phyloP scores from a whole-genome alignment of 2,797 vertebrate genomes.

The Prionace glauca region DNA sequence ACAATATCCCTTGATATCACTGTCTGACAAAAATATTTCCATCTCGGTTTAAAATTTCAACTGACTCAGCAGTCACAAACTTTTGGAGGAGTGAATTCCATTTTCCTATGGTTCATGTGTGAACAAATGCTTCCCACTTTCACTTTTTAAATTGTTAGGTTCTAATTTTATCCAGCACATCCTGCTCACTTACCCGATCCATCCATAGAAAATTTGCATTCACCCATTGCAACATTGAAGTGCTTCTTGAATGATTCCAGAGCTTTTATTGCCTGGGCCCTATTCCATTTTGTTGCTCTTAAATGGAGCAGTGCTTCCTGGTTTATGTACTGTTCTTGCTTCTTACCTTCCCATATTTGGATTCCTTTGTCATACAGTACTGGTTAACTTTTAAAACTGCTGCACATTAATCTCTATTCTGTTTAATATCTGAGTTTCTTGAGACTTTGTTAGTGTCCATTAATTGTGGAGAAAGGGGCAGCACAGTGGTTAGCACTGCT shows the following conservation, averaged over 20 bases:
- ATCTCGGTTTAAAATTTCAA: background rate
- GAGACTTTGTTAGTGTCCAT: background rate
- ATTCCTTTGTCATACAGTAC: background rate
- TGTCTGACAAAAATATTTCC: background rate
- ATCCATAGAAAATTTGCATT: background rate
- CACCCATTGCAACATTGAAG: background rate
- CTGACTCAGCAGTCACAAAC: background rate
- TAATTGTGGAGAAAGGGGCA: background rate
- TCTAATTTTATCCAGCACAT: background rate
- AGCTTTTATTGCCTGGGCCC: background rate
- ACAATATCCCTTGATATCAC: background rate
- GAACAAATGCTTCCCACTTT: background rate
- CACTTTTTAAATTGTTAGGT: background rate
- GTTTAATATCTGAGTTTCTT: background rate
- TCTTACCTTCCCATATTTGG: background rate
- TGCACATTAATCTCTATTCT: background rate
- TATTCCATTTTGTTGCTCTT: background rate
- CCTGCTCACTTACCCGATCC: background rate
- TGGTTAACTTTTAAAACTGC: background rate
- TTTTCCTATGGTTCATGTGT: background rate
- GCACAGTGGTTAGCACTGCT: no score
- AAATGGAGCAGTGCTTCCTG: background rate
- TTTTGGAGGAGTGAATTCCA: background rate
- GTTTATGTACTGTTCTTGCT: background rate
- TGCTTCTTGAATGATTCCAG: background rate